Evolutionary conservation across 2,113 vertebrate species (phyloP).

Genomic region (Amia ocellicauda): DNA sequence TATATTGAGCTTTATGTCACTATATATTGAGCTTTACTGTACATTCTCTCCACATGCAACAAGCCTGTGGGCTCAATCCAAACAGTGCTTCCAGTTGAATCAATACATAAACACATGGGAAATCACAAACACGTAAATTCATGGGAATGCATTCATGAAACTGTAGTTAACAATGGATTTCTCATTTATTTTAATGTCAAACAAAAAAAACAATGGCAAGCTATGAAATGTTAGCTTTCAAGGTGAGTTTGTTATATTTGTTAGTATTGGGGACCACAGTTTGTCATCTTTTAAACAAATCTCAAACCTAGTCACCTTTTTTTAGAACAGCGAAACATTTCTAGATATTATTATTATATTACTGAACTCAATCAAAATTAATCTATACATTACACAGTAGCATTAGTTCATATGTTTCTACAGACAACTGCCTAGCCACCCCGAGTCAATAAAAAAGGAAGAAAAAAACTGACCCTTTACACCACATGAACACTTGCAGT

Average conservation of each 20-base stretch:
- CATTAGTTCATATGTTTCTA: background rate
- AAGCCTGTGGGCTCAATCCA: background rate
- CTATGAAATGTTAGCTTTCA: background rate
- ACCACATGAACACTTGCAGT: constrained; percentile 92
- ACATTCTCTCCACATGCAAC: no score
- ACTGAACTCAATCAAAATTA: no score
- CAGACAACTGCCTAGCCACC: background rate
- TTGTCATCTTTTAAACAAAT: background rate
- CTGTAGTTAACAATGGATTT: no score
- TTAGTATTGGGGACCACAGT: background rate
- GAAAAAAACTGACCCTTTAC: constrained; percentile 88
- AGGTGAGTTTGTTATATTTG: background rate
- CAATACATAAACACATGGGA: constrained; percentile 1
- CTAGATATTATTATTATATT: no score
- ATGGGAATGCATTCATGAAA: background rate
- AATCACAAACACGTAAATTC: background rate
- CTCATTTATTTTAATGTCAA: background rate
- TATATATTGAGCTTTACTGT: no score
- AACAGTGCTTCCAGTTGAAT: background rate
- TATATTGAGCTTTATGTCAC: no score
- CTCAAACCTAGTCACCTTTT: background rate
- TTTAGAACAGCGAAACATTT: no score
- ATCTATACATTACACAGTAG: no score
- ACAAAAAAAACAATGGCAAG: background rate
- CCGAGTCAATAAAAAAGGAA: constrained; percentile 55